Evolutionary conservation across 2,797 vertebrate species (phyloP), one percentile per base, ranked within the genome.

Genomic region (Sebastolobus altivelis): DNA sequence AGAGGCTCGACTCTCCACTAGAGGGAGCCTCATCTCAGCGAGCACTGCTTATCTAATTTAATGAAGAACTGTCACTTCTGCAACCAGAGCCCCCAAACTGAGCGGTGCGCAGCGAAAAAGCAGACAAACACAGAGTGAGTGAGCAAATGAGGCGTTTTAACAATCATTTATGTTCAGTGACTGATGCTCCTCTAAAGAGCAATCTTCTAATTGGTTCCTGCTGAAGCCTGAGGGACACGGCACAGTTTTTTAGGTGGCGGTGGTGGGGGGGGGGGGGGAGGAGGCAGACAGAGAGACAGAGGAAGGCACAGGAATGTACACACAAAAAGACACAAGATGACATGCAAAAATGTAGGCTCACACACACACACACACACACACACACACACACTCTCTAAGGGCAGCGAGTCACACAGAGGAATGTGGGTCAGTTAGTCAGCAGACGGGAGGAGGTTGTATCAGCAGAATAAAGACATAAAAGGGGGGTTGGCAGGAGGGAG

Each of bases 381-480:
- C 66, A 18, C 71, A 58, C 74, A 79, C 72, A 76, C 70, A 71
- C 80, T 49, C 55, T 66, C 60, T 74, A 56, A 84, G 88, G 87
- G 84, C 85, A 89, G 71, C 65, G 37, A 91, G 86, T 89, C 79
- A 88, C 80, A 92, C 84, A 54, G 81, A 89, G 79, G 90, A 93
- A 95, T 94, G 90, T 95, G 93, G 93, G 94, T 94, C 94, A 94
- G 90, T 94, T 93, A 93, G 90, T 95, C 94, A 95, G 93, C 93
- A 94, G 93, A 90, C 86, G 38, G 84, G 91, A 90, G 90, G 94
- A 90, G 88, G 90, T 89, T 92, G 92, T 89, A 93, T 93, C 93
- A 94, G 93, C 92, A 90, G 88, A 92, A 94, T 87, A 87, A 92
- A 91, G 88, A 88, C 82, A 85, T 82, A 74, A 86, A 89, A 70